Evolutionary conservation across 1,140 invertebrate species (phyloP).

Genomic region (Drosophila truncata): DNA sequence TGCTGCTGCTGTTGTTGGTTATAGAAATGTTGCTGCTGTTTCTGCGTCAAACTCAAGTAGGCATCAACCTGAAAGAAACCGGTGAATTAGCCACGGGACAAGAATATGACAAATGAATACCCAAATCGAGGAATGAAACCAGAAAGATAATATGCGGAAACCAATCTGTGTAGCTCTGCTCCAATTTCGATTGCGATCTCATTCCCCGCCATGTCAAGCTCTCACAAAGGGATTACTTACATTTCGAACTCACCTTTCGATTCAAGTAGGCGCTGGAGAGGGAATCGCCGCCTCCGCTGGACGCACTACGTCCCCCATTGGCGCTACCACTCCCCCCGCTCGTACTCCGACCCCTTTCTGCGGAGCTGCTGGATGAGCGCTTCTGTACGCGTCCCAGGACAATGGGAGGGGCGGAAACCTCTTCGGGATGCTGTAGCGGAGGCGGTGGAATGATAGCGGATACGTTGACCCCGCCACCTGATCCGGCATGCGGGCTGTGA

Average conservation of each 20-base stretch:
- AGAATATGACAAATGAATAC: background rate
- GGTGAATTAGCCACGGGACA: slow-evolving; percentile 5
- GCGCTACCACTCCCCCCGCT: slow-evolving; percentile 29
- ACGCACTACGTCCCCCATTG: slow-evolving; percentile 44
- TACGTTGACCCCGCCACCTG: slow-evolving; percentile 46
- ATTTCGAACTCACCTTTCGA: slow-evolving; percentile 85
- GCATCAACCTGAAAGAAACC: slow-evolving; percentile 75
- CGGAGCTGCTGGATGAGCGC: slow-evolving; percentile 61
- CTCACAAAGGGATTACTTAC: slow-evolving; percentile 76
- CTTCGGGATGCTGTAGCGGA: slow-evolving; percentile 71
- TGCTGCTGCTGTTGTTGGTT: slow-evolving; percentile 68
- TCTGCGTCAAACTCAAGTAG: slow-evolving; percentile 79
- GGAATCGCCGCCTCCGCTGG: slow-evolving; percentile 53
- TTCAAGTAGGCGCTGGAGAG: slow-evolving; percentile 78
- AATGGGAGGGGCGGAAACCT: slow-evolving; percentile 70
- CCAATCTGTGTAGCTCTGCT: slow-evolving; percentile 25
- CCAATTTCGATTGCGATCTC: slow-evolving; percentile 36
- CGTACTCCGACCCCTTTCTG: slow-evolving; percentile 27
- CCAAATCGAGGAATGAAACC: slow-evolving; percentile 47
- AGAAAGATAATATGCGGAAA: background rate
- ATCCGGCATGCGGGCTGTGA: slow-evolving; percentile 30
- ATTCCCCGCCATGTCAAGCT: slow-evolving; percentile 50
- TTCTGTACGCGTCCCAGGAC: slow-evolving; percentile 78
- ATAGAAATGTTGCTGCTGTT: slow-evolving; percentile 80
- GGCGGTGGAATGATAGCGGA: slow-evolving; percentile 67